phyloP scores from a whole-genome alignment of 92 coral and sea anemone species.

The Paramuricea clavata region DNA sequence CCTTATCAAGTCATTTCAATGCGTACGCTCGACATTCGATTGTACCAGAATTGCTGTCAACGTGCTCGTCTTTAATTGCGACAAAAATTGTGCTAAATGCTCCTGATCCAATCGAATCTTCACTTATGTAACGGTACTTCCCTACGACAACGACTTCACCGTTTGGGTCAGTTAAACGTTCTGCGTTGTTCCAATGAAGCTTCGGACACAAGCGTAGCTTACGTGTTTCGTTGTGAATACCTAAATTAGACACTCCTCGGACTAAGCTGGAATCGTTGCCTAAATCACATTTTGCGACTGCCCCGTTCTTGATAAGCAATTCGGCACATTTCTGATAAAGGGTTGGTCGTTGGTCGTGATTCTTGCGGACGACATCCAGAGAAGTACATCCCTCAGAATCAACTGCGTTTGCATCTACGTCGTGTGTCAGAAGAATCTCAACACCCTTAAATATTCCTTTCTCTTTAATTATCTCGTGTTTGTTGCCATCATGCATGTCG shows the following conservation, averaged over 20 bases:
- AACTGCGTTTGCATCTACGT: conserved; percentile 11
- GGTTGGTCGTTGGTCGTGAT: neutral
- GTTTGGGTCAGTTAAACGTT: conserved; percentile 2
- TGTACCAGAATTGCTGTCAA: neutral
- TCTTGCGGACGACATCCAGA: conserved; percentile 8
- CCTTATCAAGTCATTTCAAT: conserved; percentile 62
- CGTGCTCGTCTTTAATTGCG: conserved; percentile 66
- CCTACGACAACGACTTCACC: conserved; percentile 9
- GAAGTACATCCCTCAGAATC: conserved; percentile 14
- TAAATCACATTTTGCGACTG: neutral
- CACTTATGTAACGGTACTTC: conserved; percentile 54
- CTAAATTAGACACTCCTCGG: neutral
- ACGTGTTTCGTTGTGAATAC: neutral
- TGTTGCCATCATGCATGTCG: neutral
- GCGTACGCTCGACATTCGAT: conserved; percentile 71
- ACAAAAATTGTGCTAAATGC: conserved; percentile 68
- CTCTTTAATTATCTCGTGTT: neutral
- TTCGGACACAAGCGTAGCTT: conserved; percentile 35
- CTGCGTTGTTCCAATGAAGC: neutral
- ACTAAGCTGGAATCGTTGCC: neutral
- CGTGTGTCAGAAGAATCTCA: neutral
- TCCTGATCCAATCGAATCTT: conserved; percentile 63
- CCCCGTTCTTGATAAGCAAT: neutral
- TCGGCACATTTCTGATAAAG: neutral
- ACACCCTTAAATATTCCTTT: conserved; percentile 6